A percentile compares a stretch with the other conserved stretches of the same genome.
phyloP scores from a whole-genome alignment of 2,888 invertebrate species.

The Amphipoea oculea region DNA sequence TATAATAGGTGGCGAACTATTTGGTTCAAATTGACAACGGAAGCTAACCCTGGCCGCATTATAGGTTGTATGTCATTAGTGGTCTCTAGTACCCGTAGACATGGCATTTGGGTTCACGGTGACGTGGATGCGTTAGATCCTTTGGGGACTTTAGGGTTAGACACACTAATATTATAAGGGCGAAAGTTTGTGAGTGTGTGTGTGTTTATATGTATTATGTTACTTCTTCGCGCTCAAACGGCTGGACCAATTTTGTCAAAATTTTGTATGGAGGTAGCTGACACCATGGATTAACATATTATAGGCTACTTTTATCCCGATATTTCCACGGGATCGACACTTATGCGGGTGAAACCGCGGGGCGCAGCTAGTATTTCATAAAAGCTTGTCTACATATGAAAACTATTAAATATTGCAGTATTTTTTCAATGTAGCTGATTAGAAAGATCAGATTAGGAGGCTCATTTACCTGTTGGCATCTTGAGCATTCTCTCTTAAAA shows the following conservation, averaged over 20 bases:
- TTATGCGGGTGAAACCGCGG: too few relatives aligned
- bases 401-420: background rate
- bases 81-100: conserved; percentile 75
- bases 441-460: background rate
- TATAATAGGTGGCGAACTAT: conserved; percentile 76
- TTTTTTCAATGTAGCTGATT: background rate
- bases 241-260: too few relatives aligned
- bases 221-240: too few relatives aligned
- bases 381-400: background rate
- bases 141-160: background rate
- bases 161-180: too few relatives aligned
- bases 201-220: too few relatives aligned
- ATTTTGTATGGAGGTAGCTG: too few relatives aligned
- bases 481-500: background rate
- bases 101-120: conserved; percentile 62
- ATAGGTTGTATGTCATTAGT: conserved; percentile 76
- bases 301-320: too few relatives aligned
- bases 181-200: too few relatives aligned
- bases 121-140: conserved; percentile 55
- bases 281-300: too few relatives aligned
- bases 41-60: conserved; percentile 75
- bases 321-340: too few relatives aligned
- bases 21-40: conserved; percentile 78
- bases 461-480: background rate
- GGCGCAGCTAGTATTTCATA: background rate